These are phyloP conservation scores for Phocoena sinus DNA, from an alignment of 2,113 vertebrate species.

Conservation along the genomic window DNA sequence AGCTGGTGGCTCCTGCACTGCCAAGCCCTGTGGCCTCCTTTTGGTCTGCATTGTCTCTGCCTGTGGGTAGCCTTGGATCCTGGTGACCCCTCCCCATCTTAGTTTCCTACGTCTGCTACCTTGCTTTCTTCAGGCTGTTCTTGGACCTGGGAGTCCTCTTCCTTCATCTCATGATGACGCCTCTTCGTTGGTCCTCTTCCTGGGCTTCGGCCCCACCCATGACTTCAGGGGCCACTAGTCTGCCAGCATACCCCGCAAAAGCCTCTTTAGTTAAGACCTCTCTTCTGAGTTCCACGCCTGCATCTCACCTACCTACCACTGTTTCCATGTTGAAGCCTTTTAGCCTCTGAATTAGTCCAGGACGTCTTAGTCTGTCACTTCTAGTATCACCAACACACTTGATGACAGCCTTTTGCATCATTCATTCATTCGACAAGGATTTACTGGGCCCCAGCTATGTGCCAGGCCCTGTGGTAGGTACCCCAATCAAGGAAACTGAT, in stretches of 20 bases:
- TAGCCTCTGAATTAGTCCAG: background rate
- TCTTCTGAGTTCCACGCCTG: background rate
- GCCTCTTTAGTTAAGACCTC: background rate
- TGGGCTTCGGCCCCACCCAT: background rate
- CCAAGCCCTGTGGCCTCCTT: background rate
- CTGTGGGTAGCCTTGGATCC: accelerated
- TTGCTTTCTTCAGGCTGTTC: background rate
- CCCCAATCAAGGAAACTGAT: background rate
- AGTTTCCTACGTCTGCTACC: background rate
- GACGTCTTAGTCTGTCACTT: background rate
- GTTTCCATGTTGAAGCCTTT: background rate
- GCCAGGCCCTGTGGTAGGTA: background rate
- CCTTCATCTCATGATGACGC: accelerated
- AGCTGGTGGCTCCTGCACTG: background rate
- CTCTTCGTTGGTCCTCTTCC: background rate
- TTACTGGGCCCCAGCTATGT: background rate
- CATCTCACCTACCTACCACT: background rate
- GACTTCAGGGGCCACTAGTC: background rate
- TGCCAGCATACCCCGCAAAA: background rate
- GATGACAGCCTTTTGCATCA: background rate
- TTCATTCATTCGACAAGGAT: background rate
- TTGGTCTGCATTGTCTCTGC: accelerated
- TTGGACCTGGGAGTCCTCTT: background rate
- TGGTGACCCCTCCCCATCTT: background rate
- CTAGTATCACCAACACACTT: background rate